Base-by-base conservation (phyloP, 2,888 invertebrate species). In the Beris morrisii region DNA sequence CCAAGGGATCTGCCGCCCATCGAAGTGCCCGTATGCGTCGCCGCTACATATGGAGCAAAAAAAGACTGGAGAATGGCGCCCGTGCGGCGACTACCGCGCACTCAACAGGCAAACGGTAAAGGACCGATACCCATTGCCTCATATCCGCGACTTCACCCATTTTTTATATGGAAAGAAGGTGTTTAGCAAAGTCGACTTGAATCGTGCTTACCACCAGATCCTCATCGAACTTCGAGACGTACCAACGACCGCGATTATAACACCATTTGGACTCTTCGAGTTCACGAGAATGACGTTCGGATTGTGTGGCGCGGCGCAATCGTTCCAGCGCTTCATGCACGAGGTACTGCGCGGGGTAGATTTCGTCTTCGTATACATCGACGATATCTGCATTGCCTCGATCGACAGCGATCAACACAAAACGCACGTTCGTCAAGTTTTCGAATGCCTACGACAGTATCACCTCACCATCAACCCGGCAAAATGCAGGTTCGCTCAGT, bases 1-100 rank as follows among this genome's bases (percentile, higher is more conserved):
- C 30, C 67, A 72, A 22, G 80, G 79, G 0, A 77, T 80, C 5
- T 77, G 77, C 43, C 71, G 78, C 4, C 79, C 78, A 0, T 79
- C 79, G 0, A 74, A 73, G 5, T 76, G 77, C 44, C 69, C 72
- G 0, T 80, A 77, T 79, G 73, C 78, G 0, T 76, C 74, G 58
- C 80, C 77, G 1, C 70, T 81, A 0, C 74, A 75, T 57, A 52
- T 75, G 66, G 72, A 70, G 7, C 5, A 3, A 3, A 38, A 38
- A 13, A 53, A 50, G 7, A 52, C 63, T 30, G 69, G 59, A 6
- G 56, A 69, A 69, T 15, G 74, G 75, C 32, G 76, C 9, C 73
- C 75, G 0, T 74, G 75, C 56, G 74, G 75, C 0, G 74, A 77
- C 38, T 76, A 15, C 4, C 48, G 48, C 1, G 15, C 15, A 48